These are phyloP conservation scores for Capitella teleta DNA, from an alignment of 1,140 invertebrate species.

Conservation along the genomic window DNA sequence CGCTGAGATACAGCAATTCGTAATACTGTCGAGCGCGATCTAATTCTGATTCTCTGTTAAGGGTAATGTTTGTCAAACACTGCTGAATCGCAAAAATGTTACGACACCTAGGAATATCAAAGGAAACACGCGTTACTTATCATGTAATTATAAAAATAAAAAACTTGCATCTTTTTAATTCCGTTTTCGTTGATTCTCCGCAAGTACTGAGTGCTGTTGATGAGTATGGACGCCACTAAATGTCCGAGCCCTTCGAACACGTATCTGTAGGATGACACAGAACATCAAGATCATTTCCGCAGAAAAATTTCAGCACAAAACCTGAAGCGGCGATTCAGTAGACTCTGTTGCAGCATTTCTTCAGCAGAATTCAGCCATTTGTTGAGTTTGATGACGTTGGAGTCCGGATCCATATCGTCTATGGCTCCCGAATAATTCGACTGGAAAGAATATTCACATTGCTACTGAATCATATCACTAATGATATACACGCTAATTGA, in stretches of 20 bases:
- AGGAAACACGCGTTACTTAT: too few relatives aligned
- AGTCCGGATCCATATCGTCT: slow-evolving; percentile 57
- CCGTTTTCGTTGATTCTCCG: slow-evolving; percentile 67
- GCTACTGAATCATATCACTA: too few relatives aligned
- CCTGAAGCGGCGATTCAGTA: neutral
- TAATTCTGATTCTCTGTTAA: slow-evolving; percentile 68
- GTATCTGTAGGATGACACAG: slow-evolving; percentile 53
- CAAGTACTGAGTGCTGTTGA: slow-evolving; percentile 67
- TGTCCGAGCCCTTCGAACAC: slow-evolving; percentile 88
- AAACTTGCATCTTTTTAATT: slow-evolving; percentile 61
- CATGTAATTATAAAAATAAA: too few relatives aligned
- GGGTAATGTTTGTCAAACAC: slow-evolving; percentile 71
- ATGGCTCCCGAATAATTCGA: slow-evolving; percentile 36
- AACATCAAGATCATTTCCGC: neutral
- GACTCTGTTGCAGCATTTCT: slow-evolving; percentile 59
- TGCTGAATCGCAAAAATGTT: slow-evolving; percentile 79
- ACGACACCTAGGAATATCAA: slow-evolving; percentile 52
- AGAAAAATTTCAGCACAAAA: too few relatives aligned
- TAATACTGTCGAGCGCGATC: slow-evolving; percentile 81
- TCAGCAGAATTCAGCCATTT: slow-evolving; percentile 67
- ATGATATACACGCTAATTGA: too few relatives aligned
- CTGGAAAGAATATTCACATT: too few relatives aligned
- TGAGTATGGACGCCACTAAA: slow-evolving; percentile 71
- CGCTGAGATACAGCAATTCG: slow-evolving; percentile 70
- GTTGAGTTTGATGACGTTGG: slow-evolving; percentile 67